Evolutionary conservation across 2,888 invertebrate species (phyloP), one percentile per base, ranked within the genome.

Genomic region (Yponomeuta evonymella): DNA sequence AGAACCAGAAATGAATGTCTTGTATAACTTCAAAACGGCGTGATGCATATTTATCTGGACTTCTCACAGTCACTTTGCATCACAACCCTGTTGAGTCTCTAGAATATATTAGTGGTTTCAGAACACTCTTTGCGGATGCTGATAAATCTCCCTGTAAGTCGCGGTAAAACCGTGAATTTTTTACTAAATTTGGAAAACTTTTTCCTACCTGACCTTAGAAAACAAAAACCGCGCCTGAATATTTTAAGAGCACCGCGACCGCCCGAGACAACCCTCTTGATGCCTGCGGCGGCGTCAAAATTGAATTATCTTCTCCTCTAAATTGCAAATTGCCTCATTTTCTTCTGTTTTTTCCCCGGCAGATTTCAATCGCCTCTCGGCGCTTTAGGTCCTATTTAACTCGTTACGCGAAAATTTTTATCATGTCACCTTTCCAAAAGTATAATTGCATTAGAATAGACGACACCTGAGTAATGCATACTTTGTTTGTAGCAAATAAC

Each of bases 311-410:
- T 79, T 76, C 72, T 73, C 75, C 76, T 79, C 77, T 79, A 82
- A 84, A 85, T 84, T 84, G 79, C 79, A 83, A 83, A 86, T 85
- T 81, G 79, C 74, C 77, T 79, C 78, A 79, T 82, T 83, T 76
- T 78, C 76, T 79, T 77, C 73, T 73, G 72, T 67, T 74, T 69
- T 70, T 70, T 71, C 72, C 68, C 70, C 33, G 11, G 64, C 29
- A 33, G 2, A 36, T 67, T 67, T n/a, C n/a, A 36, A 67, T 36
- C 33, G 33, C 29, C 12, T 11, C 10, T 10, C 10, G 12, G 12
- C 2, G 12, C n/a, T 67, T 67, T 15, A 33, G n/a, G 23, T 23
- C 1, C 23, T 23, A 23, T 23, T 67, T 67, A 5, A 23, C 2
- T 23, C 11, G 29, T 10, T 23, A 6, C 3, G 64, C n/a, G n/a